phyloP scores from a whole-genome alignment of 2,113 vertebrate genomes.

The Hippocampus comes region DNA sequence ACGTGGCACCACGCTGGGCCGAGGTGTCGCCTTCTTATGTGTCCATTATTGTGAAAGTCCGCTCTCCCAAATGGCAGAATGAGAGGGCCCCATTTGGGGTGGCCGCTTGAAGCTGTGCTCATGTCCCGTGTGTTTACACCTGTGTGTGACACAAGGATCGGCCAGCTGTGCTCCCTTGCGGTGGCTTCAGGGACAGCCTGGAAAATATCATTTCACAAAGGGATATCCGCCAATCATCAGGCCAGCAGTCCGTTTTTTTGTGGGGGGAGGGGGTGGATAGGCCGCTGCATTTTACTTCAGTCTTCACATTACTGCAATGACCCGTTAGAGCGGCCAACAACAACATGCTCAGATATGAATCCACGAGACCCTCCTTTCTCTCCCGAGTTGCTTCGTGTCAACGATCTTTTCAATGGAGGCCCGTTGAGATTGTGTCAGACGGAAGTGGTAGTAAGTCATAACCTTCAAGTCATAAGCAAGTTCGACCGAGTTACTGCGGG shows the following conservation, averaged over 20 bases:
- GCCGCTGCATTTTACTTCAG: neutral
- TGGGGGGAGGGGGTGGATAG: no score
- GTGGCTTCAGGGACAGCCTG: constrained; percentile 53
- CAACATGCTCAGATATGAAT: neutral
- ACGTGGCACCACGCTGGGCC: constrained; percentile 67
- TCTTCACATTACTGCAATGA: no score
- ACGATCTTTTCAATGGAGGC: no score
- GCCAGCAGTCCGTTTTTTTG: neutral
- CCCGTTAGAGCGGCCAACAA: neutral
- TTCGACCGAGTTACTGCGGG: no score
- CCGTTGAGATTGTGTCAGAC: no score
- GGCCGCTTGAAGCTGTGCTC: constrained; percentile 48
- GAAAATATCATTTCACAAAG: constrained; percentile 38
- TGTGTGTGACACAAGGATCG: constrained; percentile 60
- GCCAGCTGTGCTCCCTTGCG: constrained; percentile 69
- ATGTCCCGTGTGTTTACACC: constrained; percentile 63
- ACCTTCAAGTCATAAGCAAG: no score
- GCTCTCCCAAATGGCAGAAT: constrained; percentile 74
- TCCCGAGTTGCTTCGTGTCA: neutral
- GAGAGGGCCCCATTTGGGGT: constrained; percentile 70
- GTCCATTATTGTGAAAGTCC: constrained; percentile 68
- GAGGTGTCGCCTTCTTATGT: constrained; percentile 70
- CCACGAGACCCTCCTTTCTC: neutral
- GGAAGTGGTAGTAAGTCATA: no score
- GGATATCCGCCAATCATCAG: neutral